A percentile compares a stretch with the other conserved stretches of the same genome.
phyloP scores from a whole-genome alignment of 1,140 invertebrate genomes.

The Calephelis nemesis region DNA sequence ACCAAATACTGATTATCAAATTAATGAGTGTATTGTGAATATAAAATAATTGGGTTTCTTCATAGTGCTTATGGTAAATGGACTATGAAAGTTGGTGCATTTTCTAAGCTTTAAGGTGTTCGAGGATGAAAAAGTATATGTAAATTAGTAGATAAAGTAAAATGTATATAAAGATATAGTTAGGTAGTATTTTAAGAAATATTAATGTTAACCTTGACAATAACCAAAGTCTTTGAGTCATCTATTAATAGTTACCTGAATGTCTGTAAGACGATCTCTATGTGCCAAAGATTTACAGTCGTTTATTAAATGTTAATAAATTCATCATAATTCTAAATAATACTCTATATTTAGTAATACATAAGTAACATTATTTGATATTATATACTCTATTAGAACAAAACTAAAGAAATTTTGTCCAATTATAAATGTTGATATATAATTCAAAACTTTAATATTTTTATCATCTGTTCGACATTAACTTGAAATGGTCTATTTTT shows the following conservation, averaged over 20 bases:
- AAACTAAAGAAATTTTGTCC: too few relatives aligned
- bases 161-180: constrained; percentile 2
- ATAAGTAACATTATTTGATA: background rate
- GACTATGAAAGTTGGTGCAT: constrained; percentile 27
- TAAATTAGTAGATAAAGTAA: constrained; percentile 6
- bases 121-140: constrained; percentile 15
- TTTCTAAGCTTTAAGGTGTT: constrained; percentile 33
- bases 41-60: background rate
- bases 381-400: too few relatives aligned
- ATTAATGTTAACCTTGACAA: constrained; percentile 37
- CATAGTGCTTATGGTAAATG: background rate
- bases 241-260: constrained; percentile 35
- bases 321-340: background rate
- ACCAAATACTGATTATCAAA: constrained; percentile 3
- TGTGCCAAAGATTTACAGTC: constrained; percentile 32
- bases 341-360: background rate
- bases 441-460: too few relatives aligned
- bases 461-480: too few relatives aligned
- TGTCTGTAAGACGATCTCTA: constrained; percentile 20
- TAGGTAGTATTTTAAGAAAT: background rate
- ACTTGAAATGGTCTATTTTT: too few relatives aligned
- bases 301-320: constrained; percentile 15
- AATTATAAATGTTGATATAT: too few relatives aligned
- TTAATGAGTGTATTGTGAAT: background rate
- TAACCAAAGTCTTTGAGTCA: constrained; percentile 41